Conservation (phyloP, 2,113 vertebrate species). For the Silurus asotus region DNA sequence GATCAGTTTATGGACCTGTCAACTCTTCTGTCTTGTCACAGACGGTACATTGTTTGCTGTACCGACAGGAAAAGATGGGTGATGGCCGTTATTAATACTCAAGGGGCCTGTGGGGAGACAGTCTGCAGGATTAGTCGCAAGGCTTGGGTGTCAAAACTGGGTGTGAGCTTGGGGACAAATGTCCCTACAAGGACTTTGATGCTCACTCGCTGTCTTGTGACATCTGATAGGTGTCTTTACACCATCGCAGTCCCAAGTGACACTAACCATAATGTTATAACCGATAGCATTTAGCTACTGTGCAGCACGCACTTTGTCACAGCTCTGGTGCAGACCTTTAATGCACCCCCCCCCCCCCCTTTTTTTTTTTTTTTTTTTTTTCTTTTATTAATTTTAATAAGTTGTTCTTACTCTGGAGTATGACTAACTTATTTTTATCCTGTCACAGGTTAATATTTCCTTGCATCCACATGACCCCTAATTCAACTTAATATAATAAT, state of each 20-base stretch:
- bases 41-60: constrained; percentile 34
- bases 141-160: constrained; percentile 46
- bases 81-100: constrained; percentile 50
- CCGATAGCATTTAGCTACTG: neutral
- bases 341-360: neutral
- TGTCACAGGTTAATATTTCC: neutral
- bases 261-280: constrained; percentile 4
- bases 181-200: constrained; percentile 47
- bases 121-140: constrained; percentile 42
- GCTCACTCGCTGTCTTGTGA: constrained; percentile 15
- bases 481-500: too few relatives aligned
- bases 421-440: constrained; percentile 10
- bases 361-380: neutral
- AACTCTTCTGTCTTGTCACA: neutral
- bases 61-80: constrained; percentile 22
- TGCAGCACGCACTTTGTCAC: neutral
- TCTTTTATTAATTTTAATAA: neutral
- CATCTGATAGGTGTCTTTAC: constrained; percentile 27
- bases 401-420: neutral
- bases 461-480: neutral
- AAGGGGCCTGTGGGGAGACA: constrained; percentile 23
- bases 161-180: constrained; percentile 41
- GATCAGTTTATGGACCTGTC: constrained; percentile 40
- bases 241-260: neutral
- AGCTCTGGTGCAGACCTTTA: neutral